Evolutionary conservation across 2,888 invertebrate genomes (phyloP), one percentile per base, ranked within the genome.

Genomic region (Polyploca ridens): DNA sequence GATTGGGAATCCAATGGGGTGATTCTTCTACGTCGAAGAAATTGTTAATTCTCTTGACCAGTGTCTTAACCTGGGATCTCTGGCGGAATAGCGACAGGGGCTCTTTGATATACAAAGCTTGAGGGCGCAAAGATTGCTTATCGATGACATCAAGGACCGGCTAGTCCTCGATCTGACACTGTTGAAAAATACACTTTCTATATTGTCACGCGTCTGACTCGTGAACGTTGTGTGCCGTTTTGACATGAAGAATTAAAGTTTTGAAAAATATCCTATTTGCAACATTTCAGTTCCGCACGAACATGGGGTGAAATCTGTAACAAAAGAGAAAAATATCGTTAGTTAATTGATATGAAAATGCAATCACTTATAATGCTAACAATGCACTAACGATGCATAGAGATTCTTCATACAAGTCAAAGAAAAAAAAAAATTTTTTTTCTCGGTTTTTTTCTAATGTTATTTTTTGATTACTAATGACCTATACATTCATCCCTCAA

Each of bases 41-140:
- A 86, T 82, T 66, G 78, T 84, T 81, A 87, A 82, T 86, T 94
- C 93, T 92, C 91, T 85, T 54, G 93, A 93, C 88, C 89, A 95
- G 69, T 94, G 86, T 94, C 95, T 95, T 95, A 95, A 95, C 81
- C 95, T 94, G 71, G 95, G 95, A 81, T 95, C 95, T 90, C 94
- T 94, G 72, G 94, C 94, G 61, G 94, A 94, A 82, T 94, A 94
- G 72, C 93, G 90, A 88, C 91, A 93, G 72, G 91, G 92, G 78
- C 87, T 91, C 84, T 90, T 92, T 68, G 92, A 90, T 76, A 90
- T 90, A 76, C 88, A 90, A 87, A 92, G 91, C 81, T 90, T 92
- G 72, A 93, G 89, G 84, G 91, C 89, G 88, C 89, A 90, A 82
- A 91, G 93, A 87, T 93, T 91, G 74, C 87, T 91, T 92, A 89